phyloP scores from a whole-genome alignment of 2,888 invertebrate species.

The Theretra japonica region DNA sequence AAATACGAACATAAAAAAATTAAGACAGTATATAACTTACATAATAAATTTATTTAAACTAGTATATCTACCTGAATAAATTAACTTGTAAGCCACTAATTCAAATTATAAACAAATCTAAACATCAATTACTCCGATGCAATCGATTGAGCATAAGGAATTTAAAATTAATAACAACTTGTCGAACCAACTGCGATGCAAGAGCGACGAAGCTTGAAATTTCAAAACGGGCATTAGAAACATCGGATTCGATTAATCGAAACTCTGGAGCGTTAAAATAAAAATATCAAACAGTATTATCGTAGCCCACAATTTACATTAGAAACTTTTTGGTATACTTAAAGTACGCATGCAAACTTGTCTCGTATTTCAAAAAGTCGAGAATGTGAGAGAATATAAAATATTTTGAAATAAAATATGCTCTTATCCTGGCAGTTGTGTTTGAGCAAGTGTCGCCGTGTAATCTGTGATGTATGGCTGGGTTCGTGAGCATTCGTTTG shows the following conservation, averaged over 20 bases:
- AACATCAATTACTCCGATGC: neutral
- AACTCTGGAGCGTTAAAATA: constrained; percentile 4
- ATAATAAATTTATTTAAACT: no score
- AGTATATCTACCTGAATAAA: no score
- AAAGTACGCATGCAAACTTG: constrained; percentile 34
- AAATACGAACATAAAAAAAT: neutral
- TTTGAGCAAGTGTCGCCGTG: constrained; percentile 56
- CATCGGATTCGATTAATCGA: constrained; percentile 45
- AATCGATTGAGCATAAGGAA: neutral
- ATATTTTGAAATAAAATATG: constrained; percentile 31
- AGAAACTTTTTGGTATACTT: constrained; percentile 33
- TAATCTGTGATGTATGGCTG: constrained; percentile 57
- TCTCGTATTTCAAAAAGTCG: constrained; percentile 29
- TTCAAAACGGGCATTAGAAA: constrained; percentile 47
- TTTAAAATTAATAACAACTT: constrained; percentile 1
- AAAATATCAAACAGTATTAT: neutral
- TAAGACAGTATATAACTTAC: no score
- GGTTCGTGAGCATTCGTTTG: constrained; percentile 39
- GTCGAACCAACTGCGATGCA: neutral
- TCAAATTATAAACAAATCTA: neutral
- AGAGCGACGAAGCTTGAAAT: constrained; percentile 41
- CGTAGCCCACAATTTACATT: neutral
- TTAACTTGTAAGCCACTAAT: no score
- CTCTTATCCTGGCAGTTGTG: constrained; percentile 47
- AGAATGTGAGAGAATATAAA: constrained; percentile 27